phyloP scores from a whole-genome alignment of 2,113 vertebrate species.

The Calonectris borealis region DNA sequence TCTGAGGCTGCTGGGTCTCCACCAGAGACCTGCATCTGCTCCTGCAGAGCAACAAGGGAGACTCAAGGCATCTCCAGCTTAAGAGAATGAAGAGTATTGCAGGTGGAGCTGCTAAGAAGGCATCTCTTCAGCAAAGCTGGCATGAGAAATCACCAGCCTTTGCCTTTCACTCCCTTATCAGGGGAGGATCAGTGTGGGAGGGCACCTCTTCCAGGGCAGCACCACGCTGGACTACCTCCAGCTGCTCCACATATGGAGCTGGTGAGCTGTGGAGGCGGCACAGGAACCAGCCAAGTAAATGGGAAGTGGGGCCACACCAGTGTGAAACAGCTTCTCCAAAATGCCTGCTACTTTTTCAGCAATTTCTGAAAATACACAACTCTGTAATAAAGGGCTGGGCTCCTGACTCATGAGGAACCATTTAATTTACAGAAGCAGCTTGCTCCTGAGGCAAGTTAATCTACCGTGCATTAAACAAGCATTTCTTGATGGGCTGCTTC shows the following conservation, averaged over 20 bases:
- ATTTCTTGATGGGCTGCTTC: slow-evolving; percentile 34
- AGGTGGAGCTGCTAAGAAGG: background rate
- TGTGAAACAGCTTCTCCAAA: background rate
- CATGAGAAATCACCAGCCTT: background rate
- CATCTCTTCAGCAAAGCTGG: background rate
- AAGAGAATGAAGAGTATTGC: background rate
- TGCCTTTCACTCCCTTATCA: background rate
- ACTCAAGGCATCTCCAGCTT: background rate
- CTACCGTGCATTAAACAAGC: background rate
- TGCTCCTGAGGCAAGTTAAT: background rate
- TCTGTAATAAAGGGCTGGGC: background rate
- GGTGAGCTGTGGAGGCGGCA: background rate
- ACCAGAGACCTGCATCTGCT: background rate
- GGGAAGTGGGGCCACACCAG: background rate
- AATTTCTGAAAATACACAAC: background rate
- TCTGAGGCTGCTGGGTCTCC: background rate
- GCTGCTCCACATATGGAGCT: background rate
- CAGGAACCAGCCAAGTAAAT: background rate
- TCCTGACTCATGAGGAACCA: background rate
- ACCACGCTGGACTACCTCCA: background rate
- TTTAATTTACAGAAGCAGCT: background rate
- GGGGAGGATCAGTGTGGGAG: background rate
- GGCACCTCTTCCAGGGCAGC: background rate
- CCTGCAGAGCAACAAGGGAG: background rate
- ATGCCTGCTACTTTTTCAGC: background rate